These are phyloP conservation scores for Lepisosteus osseus DNA, from an alignment of 2,113 vertebrate species.

Conservation along the genomic window DNA sequence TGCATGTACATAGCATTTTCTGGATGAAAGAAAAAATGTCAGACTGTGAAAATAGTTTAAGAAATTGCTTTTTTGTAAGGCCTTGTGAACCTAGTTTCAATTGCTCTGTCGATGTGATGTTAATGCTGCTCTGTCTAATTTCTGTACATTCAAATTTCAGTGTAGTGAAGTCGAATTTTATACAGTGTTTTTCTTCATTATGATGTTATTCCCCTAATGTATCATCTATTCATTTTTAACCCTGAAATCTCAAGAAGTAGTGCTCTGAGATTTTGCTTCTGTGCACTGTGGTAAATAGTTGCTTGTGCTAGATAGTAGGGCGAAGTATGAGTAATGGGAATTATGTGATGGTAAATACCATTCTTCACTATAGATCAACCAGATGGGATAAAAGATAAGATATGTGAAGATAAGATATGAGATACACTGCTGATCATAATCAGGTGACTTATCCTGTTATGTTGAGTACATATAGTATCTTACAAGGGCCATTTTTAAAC, in stretches of 20 bases:
- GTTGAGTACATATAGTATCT: too few species aligned
- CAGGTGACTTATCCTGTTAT: not conserved
- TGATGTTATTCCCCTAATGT: not conserved
- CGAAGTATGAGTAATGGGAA: not conserved
- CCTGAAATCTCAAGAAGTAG: not conserved
- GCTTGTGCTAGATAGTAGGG: not conserved
- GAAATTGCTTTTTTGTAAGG: not conserved
- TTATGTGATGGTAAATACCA: not conserved
- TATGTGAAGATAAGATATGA: not conserved
- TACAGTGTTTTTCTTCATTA: not conserved
- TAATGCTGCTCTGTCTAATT: not conserved
- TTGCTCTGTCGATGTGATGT: not conserved
- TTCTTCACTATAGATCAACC: not conserved
- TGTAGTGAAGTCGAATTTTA: not conserved
- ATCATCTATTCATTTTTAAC: not conserved
- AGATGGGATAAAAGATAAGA: not conserved
- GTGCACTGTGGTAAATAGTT: not conserved
- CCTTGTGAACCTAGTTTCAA: not conserved
- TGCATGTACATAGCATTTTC: slow-evolving; percentile 4
- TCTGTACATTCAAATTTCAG: too few species aligned
- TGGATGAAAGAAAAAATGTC: not conserved
- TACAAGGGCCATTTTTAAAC: not conserved
- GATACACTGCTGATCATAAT: not conserved
- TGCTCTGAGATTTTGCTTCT: not conserved
- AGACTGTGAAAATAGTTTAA: too few species aligned